Evolutionary conservation across 64 coral and sea anemone genomes (phyloP), one percentile per base, ranked within the genome.

Genomic region (Dendrophyllia cribrosa): DNA sequence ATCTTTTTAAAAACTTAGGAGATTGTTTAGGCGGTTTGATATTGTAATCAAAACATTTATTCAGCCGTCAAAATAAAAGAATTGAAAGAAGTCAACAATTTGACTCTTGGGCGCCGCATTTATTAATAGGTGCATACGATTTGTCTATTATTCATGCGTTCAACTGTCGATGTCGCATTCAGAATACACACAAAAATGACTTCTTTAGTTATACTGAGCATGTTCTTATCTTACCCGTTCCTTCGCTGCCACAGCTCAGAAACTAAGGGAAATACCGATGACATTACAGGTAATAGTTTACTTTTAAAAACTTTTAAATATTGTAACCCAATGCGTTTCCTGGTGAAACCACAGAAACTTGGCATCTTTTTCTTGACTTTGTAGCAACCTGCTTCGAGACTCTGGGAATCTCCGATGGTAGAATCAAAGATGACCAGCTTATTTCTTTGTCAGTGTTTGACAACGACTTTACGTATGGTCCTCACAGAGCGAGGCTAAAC

Each of bases 371-470:
- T 82, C 20, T 22, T 84, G 13, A 19, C 11, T 1, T 10, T 50
- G 11, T 65, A 84, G 80, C 44, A 23, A 67, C 51, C 45, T 91
- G 89, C 55, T 20, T 83, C 24, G 66, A 91, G 21, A 52, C 89
- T 3, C 44, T 91, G 67, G 89, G 89, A 47, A 71, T 91, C 15
- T 70, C 78, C 10, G 89, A 91, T 74, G 89, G 78, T 0, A 69
- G 78, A 49, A 91, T 91, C 53, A 14, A 83, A 43, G 67, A 91
- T 72, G 12, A n/a, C 15, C 68, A 63, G 22, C 52, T 91, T 50
- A 43, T 15, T 17, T 65, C 51, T 11, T 47, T 78, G 5, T 72
- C 77, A 17, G 89, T 55, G 58, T 91, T 61, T 74, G 9, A 83
- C 0, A 63, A 83, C 55, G 78, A 91, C 45, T 82, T 62, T 25